Evolutionary conservation across 2,888 invertebrate genomes (phyloP).

Genomic region (Tupiocoris notatus): DNA sequence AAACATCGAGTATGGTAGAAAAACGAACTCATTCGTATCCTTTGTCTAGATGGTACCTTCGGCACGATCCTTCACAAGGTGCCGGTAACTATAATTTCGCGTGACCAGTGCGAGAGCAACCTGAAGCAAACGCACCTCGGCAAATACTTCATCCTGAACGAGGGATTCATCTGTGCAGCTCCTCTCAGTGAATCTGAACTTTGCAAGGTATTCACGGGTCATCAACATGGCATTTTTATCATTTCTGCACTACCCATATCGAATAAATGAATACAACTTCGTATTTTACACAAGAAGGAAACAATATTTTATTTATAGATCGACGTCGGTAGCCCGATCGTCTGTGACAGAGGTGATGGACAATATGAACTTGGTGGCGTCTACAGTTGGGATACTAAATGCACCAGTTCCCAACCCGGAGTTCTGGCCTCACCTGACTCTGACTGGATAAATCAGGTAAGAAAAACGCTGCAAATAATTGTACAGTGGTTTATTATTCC

Average conservation of each 20-base stretch:
- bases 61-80: conserved; percentile 75
- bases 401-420: conserved; percentile 56
- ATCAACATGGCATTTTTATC: no score
- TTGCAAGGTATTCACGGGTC: conserved; percentile 69
- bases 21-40: no score
- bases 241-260: no score
- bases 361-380: conserved; percentile 70
- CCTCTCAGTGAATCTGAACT: conserved; percentile 67
- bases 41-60: conserved; percentile 67
- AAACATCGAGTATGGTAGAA: no score
- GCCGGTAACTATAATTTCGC: conserved; percentile 65
- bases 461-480: no score
- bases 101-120: conserved; percentile 63
- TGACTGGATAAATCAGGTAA: conserved; percentile 55
- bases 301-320: no score
- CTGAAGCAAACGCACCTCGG: conserved; percentile 60
- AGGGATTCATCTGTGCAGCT: conserved; percentile 69
- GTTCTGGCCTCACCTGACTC: conserved; percentile 56
- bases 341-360: conserved; percentile 70
- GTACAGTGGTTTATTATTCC: no score
- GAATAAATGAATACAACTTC: no score
- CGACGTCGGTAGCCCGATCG: conserved; percentile 77
- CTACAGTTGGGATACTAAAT: conserved; percentile 74
- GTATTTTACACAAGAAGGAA: no score
- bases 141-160: conserved; percentile 59